Evolutionary conservation across 2,797 vertebrate genomes (phyloP), one percentile per base, ranked within the genome.

Genomic region (Poecilia wingei): DNA sequence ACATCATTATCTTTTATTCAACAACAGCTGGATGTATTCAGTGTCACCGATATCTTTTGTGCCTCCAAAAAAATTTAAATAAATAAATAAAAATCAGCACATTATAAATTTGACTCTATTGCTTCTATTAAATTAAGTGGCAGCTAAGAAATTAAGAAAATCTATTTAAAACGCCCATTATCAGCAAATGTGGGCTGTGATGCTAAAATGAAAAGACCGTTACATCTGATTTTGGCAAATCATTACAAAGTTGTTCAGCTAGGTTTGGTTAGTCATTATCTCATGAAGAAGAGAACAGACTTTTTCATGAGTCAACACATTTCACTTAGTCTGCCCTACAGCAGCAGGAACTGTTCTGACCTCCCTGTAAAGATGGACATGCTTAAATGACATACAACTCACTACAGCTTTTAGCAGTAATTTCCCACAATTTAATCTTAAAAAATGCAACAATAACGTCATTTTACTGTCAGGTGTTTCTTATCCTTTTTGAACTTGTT

Each of bases 261-360:
- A 9, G n/a, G 4, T 70, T 72, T 36, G 4, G 46, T 39, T 41
- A 16, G 31, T 79, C 69, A 77, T 82, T 28, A 82, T 68, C 79
- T 43, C 49, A 3, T 69, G 25, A 31, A 72, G 20, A 4, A 6
- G 31, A 80, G 28, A 82, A 33, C 76, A 41, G 68, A 80, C 64
- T 72, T 75, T 71, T 79, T 72, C 78, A 81, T 86, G 81, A 87
- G 83, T 88, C 82, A 87, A 57, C 70, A 25, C 79, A 61, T 87
- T 66, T 46, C 79, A 78, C 79, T 88, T 86, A 76, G 75, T 25
- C 12, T 72, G 6, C 22, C 49, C 3, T 16, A 22, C 25, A 74
- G 41, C 9, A 71, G n/a, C 28, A n/a, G 33, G 18, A 75, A 69
- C 36, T 79, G 49, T 51, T 18, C 46, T 33, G 59, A 70, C 41